Evolutionary conservation across 2,113 vertebrate species (phyloP), one percentile per base, ranked within the genome.

Genomic region (Irena cyanogastra): DNA sequence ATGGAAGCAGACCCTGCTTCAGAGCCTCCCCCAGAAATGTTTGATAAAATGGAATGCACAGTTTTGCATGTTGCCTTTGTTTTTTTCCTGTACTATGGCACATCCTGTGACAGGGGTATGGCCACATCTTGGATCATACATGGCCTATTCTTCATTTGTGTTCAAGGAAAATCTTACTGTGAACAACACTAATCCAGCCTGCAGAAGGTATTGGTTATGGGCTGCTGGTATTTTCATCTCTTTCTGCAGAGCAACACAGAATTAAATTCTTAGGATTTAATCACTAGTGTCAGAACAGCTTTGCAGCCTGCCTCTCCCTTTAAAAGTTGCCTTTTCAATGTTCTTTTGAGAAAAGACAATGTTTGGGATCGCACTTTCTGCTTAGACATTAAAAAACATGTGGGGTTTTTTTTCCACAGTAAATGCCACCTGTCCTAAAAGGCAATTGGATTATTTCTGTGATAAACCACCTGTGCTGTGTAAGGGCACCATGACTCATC

Each of bases 401-500:
- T 6, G n/a, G n/a, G 0, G 13, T 3, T 10, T 24, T 22, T 24
- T n/a, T 31, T 70, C 92, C 53, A 39, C 30, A 39, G 74, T 42
- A 91, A 95, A 94, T 89, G 70, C 54, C 90, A 93, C 92, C 74
- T 96, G 64, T 92, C 70, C 86, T 79, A 39, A 93, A 93, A 97
- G 47, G 65, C 88, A 86, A 6, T 84, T 76, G 75, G 37, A 53
- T 91, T 83, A 89, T n/a, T 94, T 82, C 63, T 83, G 61, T 95
- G 95, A 95, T 90, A 91, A 95, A 87, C 90, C 91, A 95, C 94
- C 94, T 96, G 94, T 14, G 2, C 57, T 60, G 52, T 64, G 31
- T 47, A 93, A 54, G 57, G 69, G 87, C 81, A 86, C 71, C 3
- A n/a, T 91, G 95, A 97, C 95, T 97, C 94, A 97, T 94, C 93